A percentile compares a stretch with the other conserved stretches of the same genome.
phyloP scores from a whole-genome alignment of 2,113 vertebrate species.

The Mustelus asterias region DNA sequence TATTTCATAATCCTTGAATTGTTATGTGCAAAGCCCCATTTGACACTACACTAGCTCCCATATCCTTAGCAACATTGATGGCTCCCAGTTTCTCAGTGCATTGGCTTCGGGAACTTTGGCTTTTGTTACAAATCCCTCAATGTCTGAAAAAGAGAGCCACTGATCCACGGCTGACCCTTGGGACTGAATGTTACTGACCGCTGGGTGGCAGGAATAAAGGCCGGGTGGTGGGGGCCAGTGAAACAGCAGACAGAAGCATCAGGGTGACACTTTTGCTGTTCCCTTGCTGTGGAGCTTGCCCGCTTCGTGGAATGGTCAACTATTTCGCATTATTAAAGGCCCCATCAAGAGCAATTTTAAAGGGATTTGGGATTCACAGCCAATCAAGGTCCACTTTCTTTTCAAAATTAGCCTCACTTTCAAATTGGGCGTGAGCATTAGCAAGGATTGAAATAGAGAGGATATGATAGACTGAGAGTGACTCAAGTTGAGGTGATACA shows the following conservation, averaged over 20 bases:
- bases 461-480: background rate
- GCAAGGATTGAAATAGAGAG: background rate
- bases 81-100: background rate
- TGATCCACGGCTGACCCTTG: too few relatives aligned
- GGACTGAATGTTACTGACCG: too few relatives aligned
- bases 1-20: background rate
- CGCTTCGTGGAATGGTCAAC: too few relatives aligned
- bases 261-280: too few relatives aligned
- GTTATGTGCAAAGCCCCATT: background rate
- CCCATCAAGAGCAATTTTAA: too few relatives aligned
- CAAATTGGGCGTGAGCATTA: background rate
- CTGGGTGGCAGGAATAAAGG: too few relatives aligned
- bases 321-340: too few relatives aligned
- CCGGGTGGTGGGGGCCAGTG: too few relatives aligned
- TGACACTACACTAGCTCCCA: background rate
- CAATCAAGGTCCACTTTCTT: background rate
- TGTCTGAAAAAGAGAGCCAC: background rate
- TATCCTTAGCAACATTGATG: background rate
- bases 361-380: background rate
- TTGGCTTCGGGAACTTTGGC: background rate
- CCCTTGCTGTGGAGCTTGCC: too few relatives aligned
- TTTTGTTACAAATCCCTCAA: background rate
- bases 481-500: background rate
- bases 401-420: background rate
- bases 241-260: too few relatives aligned